Conservation (phyloP, 2,113 vertebrate genomes). For the Rhinichthys klamathensis region DNA sequence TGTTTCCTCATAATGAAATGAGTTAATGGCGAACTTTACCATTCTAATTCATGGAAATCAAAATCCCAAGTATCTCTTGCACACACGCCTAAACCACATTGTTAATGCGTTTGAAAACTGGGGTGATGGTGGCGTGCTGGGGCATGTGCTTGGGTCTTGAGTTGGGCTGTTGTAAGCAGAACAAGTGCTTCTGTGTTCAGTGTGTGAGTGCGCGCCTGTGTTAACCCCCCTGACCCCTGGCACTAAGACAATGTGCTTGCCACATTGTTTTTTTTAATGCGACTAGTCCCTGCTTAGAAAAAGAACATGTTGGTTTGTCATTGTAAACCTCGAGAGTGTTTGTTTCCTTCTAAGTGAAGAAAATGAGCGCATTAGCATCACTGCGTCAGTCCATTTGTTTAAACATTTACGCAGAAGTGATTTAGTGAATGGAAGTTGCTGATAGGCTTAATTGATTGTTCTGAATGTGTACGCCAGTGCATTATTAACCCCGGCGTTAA, state of each 20-base stretch:
- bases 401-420: background rate
- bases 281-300: background rate
- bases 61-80: background rate
- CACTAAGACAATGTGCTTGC: background rate
- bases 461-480: background rate
- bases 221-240: background rate
- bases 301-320: background rate
- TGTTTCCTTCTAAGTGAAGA: background rate
- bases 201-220: background rate
- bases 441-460: conserved; percentile 18
- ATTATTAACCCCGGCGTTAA: conserved; percentile 12
- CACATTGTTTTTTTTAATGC: background rate
- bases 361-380: background rate
- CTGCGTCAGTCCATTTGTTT: background rate
- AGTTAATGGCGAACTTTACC: background rate
- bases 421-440: conserved; percentile 7
- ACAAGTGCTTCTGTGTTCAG: conserved; percentile 26
- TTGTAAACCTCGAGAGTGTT: background rate
- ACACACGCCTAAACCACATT: background rate
- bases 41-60: background rate
- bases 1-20: background rate
- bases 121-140: conserved; percentile 23
- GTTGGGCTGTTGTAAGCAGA: conserved; percentile 10
- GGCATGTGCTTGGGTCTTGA: conserved; percentile 34
- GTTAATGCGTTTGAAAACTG: background rate